phyloP scores from a whole-genome alignment of 23 tunicate species.

The Styela clava region DNA sequence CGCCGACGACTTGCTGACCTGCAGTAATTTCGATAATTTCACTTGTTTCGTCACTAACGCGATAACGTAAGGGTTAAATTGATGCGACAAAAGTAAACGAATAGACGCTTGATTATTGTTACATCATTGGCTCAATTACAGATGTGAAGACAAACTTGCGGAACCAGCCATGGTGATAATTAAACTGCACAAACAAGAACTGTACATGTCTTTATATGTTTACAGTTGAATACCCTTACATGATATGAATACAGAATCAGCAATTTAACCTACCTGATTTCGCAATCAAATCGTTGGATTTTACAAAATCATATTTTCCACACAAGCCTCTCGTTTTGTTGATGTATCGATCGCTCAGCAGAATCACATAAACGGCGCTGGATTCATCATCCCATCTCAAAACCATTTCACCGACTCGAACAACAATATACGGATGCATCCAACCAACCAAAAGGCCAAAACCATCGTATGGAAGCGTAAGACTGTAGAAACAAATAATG shows the following conservation, averaged over 20 bases:
- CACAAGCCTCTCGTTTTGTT: constrained; percentile 51
- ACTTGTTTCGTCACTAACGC: background rate
- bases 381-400: constrained; percentile 36
- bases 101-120: too few relatives aligned
- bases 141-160: too few relatives aligned
- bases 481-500: constrained; percentile 17
- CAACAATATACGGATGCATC: constrained; percentile 28
- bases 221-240: too few relatives aligned
- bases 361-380: constrained; percentile 43
- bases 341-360: constrained; percentile 27
- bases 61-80: background rate
- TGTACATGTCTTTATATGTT: too few relatives aligned
- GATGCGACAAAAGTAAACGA: background rate
- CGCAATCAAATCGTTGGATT: constrained; percentile 32
- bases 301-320: constrained; percentile 42
- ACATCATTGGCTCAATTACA: too few relatives aligned
- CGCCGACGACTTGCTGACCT: constrained; percentile 27
- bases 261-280: constrained; percentile 56
- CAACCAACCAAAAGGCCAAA: constrained; percentile 25
- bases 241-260: too few relatives aligned
- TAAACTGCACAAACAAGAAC: too few relatives aligned
- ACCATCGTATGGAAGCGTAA: constrained; percentile 52
- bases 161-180: too few relatives aligned
- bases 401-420: constrained; percentile 38
- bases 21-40: background rate